Percentiles rank a stretch among this genome's conserved stretches.
Conservation (phyloP, 2,888 invertebrate genomes). For the Lingula anatina region DNA sequence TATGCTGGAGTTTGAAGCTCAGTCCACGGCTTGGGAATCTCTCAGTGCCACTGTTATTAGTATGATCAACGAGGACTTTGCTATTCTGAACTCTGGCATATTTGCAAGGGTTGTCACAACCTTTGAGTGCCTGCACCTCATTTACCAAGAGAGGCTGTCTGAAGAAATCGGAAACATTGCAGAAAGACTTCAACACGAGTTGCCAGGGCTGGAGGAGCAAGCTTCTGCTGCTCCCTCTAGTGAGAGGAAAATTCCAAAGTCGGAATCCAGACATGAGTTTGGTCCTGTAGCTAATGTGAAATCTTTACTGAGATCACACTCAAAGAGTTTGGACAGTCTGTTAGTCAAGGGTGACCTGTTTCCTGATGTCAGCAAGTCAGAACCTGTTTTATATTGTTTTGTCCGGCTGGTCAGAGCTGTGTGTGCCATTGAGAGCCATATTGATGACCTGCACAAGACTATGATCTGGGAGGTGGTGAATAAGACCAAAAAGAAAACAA, state of each 20-base stretch:
- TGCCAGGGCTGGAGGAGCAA: slow-evolving; percentile 6
- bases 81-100: slow-evolving; percentile 35
- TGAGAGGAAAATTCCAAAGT: slow-evolving; percentile 10
- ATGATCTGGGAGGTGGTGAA: slow-evolving; percentile 38
- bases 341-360: slow-evolving; percentile 7
- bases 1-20: slow-evolving; percentile 21
- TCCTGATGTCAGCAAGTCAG: slow-evolving; percentile 12
- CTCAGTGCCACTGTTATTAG: slow-evolving; percentile 27
- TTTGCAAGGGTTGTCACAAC: slow-evolving; percentile 33
- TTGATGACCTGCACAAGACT: slow-evolving; percentile 30
- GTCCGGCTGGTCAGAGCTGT: slow-evolving; percentile 30
- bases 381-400: slow-evolving; percentile 26
- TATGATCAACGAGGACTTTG: slow-evolving; percentile 46
- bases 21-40: slow-evolving; percentile 22
- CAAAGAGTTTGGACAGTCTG: slow-evolving; percentile 26
- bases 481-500: slow-evolving; percentile 22
- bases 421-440: slow-evolving; percentile 33
- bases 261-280: slow-evolving; percentile 20
- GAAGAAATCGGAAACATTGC: slow-evolving; percentile 40
- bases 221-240: neutral
- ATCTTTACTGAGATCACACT: slow-evolving; percentile 3
- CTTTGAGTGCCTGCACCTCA: slow-evolving; percentile 35
- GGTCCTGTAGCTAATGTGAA: slow-evolving; percentile 20
- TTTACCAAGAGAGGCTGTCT: slow-evolving; percentile 40
- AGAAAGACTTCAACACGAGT: slow-evolving; percentile 39